These are phyloP conservation scores for Caenorhabditis briggsae DNA, from an alignment of 1,140 invertebrate species.

Conservation along the genomic window DNA sequence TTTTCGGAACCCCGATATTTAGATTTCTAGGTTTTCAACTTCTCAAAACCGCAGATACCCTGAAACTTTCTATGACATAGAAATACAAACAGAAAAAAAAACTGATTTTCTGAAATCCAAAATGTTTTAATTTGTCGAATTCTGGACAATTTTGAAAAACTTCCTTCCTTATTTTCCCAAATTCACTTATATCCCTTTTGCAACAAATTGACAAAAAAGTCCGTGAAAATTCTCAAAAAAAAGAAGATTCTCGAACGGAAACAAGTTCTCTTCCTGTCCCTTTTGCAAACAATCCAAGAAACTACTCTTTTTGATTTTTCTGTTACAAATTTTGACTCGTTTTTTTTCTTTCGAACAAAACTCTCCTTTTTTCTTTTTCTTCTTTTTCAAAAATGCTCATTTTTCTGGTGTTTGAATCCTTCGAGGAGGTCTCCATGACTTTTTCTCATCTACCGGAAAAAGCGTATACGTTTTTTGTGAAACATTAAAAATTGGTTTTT, in stretches of 20 bases:
- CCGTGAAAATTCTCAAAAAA: not conserved
- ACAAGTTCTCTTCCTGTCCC: not conserved
- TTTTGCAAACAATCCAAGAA: conserved; percentile 17
- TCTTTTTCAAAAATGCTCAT: too few species aligned
- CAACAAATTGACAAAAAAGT: too few species aligned
- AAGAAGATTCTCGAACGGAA: not conserved
- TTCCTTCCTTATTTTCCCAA: too few species aligned
- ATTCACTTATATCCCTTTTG: too few species aligned
- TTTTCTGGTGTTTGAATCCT: not conserved
- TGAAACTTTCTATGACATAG: too few species aligned
- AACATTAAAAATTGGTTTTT: conserved; percentile 22
- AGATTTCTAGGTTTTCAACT: too few species aligned
- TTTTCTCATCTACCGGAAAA: not conserved
- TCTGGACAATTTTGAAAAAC: too few species aligned
- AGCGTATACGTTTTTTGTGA: not conserved
- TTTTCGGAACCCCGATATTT: too few species aligned
- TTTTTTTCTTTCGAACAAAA: not conserved
- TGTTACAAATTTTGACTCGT: not conserved
- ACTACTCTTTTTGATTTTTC: not conserved
- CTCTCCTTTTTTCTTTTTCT: not conserved
- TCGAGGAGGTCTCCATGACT: conserved; percentile 6
- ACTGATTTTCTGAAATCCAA: too few species aligned
- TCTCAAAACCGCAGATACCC: too few species aligned
- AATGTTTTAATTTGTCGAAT: too few species aligned
- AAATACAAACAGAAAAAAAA: too few species aligned